Evolutionary conservation across 2,888 invertebrate species (phyloP), one percentile per base, ranked within the genome.

Genomic region (Lasioglossum villosulum): DNA sequence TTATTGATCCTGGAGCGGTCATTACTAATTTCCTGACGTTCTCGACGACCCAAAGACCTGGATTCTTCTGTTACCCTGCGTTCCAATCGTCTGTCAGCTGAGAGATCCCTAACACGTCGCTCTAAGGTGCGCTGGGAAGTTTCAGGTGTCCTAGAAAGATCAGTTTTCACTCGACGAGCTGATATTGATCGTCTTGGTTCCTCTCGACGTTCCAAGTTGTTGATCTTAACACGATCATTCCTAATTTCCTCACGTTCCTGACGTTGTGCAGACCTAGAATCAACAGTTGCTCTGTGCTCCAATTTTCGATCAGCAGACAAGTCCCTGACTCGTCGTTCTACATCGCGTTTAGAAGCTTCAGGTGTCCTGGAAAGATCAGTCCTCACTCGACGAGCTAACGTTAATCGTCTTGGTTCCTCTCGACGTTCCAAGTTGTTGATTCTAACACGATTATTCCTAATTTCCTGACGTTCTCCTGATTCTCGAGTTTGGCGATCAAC

Each of bases 21-120:
- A 16, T 34, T 34, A 27, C 70, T 83, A 23, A 30, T 16, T 66
- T 76, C 66, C 10, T 59, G 66, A 10, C 68, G 83, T 19, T 68
- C 27, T 8, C 16, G 27, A 27, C 16, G n/a, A 0, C 37, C 23
- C 0, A 37, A 1, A 16, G 27, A 0, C 3, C 39, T 39, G 2
- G n/a, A 6, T 16, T 16, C 42, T 0, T 3, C 16, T 8, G 45
- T 23, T 71, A 6, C 42, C 16, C 19, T 45, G 34, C 68, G 68
- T 10, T 72, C 72, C 0, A 16, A 71, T 45, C 71, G 42, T 45
- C 45, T 39, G 14, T 71, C 71, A 27, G 16, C 19, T 6, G 71
- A 45, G 45, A 42, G 23, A 30, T 30, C 30, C 48, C 30, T 72
- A 16, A 30, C 34, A 1, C 34, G 48, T 48, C 48, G 45, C 2